Conservation (phyloP, 2,888 invertebrate genomes). For the Chironomus tentans region DNA sequence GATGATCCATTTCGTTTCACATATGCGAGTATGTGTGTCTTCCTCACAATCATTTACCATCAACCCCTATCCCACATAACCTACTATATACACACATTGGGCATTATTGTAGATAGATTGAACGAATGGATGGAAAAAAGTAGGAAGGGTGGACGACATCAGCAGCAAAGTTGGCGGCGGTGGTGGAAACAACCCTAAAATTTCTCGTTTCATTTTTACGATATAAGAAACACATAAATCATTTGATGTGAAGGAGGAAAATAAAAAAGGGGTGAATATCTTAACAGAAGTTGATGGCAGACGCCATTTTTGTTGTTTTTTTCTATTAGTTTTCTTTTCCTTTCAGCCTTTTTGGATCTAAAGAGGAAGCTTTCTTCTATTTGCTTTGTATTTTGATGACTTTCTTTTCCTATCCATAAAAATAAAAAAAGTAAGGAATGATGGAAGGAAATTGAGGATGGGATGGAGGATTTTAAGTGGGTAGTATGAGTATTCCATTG, state of each 20-base stretch:
- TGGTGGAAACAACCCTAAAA: not conserved
- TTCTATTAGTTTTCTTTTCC: not conserved
- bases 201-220: not conserved
- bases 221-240: not conserved
- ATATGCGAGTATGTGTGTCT: not conserved
- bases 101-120: too few species aligned
- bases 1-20: not conserved
- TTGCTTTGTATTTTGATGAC: too few species aligned
- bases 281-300: not conserved
- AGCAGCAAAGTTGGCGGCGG: not conserved
- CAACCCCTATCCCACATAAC: too few species aligned
- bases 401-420: too few species aligned
- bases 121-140: too few species aligned
- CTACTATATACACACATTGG: too few species aligned
- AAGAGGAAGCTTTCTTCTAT: not conserved
- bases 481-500: too few species aligned
- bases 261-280: not conserved
- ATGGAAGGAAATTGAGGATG: too few species aligned
- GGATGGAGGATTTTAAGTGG: too few species aligned
- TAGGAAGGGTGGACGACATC: not conserved
- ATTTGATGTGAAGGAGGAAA: not conserved
- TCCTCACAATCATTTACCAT: too few species aligned
- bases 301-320: too few species aligned
- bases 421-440: too few species aligned
- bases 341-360: not conserved